Evolutionary conservation across 35 echinoderm and acorn worm genomes (phyloP).

Genomic region (Anneissia japonica): DNA sequence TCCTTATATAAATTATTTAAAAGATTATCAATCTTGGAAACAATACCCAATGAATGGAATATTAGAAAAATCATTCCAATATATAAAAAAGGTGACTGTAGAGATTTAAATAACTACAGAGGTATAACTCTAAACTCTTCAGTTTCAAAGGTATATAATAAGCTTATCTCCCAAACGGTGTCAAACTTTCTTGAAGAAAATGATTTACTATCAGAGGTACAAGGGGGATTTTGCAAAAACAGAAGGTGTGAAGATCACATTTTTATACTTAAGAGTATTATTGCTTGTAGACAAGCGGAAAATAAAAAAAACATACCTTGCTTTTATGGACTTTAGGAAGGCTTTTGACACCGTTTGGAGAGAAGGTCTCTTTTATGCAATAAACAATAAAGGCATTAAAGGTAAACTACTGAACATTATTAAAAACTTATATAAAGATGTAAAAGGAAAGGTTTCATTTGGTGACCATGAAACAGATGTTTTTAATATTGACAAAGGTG

Average conservation of each 20-base stretch:
- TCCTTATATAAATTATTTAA: no score
- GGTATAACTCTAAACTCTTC: no score
- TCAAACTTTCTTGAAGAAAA: no score
- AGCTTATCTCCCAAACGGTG: no score
- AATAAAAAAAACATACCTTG: not conserved
- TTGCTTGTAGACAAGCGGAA: not conserved
- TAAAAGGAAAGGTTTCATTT: not conserved
- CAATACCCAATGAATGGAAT: no score
- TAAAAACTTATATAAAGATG: not conserved
- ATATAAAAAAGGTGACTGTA: no score
- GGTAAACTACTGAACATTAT: not conserved
- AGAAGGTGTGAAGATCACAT: not conserved
- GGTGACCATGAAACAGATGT: not conserved
- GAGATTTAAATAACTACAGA: no score
- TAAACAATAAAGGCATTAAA: not conserved
- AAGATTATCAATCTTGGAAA: no score
- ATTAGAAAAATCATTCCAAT: no score
- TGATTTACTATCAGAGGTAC: no score
- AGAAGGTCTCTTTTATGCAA: not conserved
- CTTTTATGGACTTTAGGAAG: not conserved
- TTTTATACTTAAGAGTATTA: not conserved
- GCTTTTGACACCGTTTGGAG: not conserved
- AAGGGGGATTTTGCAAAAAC: no score
- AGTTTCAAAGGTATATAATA: no score
- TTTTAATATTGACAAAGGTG: not conserved